phyloP scores from a whole-genome alignment of 2,888 invertebrate genomes.

The Fragum fragum region DNA sequence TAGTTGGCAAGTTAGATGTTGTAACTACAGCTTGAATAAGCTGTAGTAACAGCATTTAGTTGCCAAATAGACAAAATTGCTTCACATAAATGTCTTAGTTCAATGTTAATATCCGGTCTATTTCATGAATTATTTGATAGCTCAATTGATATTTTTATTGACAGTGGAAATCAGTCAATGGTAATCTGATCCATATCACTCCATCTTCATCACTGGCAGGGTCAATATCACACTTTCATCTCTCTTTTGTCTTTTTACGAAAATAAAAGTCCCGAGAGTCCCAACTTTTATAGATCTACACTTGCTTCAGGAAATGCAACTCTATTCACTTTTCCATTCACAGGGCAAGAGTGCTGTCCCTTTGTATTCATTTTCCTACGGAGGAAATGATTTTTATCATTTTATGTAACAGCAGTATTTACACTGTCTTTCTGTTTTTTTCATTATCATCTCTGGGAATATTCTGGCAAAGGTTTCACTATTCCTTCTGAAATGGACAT shows the following conservation, averaged over 20 bases:
- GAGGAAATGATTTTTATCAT: neutral
- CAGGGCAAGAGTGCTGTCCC: conserved; percentile 28
- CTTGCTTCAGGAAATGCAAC: conserved; percentile 21
- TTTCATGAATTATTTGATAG: no score
- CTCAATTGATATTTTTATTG: no score
- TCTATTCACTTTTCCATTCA: neutral
- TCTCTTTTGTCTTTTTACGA: neutral
- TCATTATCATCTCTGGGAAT: conserved; percentile 79
- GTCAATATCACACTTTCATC: conserved; percentile 5
- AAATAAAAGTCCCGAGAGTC: conserved; percentile 7
- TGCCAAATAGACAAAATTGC: no score
- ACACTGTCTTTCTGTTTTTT: neutral
- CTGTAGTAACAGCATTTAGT: no score
- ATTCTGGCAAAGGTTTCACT: conserved; percentile 83
- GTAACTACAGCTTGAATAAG: no score
- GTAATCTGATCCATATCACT: no score
- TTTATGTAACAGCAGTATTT: conserved; percentile 29
- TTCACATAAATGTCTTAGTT: no score
- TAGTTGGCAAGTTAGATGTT: no score
- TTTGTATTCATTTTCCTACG: neutral
- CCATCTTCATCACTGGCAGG: no score
- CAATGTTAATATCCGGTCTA: no score
- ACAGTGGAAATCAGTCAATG: no score
- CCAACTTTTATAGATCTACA: neutral
- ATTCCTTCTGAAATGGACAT: conserved; percentile 76